Conservation (phyloP, 2,113 vertebrate species). For the Thamnophis sirtalis region DNA sequence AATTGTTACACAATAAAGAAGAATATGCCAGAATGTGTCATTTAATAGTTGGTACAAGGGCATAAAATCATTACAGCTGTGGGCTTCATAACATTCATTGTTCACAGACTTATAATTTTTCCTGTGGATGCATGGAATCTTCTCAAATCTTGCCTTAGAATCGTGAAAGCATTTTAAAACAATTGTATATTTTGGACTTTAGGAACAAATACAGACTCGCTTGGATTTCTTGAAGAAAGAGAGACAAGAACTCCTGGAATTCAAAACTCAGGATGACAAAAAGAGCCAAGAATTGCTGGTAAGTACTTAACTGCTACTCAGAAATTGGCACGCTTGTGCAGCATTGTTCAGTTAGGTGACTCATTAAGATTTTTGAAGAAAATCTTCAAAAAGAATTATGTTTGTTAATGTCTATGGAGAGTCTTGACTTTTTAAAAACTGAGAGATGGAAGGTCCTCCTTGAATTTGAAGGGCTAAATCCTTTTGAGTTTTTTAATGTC, state of each 20-base stretch:
- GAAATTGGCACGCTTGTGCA: fast-evolving
- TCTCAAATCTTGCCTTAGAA: background rate
- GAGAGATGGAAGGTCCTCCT: slow-evolving; percentile 63
- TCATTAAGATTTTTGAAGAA: background rate
- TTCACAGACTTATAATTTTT: background rate
- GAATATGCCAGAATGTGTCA: background rate
- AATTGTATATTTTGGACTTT: background rate
- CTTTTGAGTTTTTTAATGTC: background rate
- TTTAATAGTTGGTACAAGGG: background rate
- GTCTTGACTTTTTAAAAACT: background rate
- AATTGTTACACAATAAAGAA: background rate
- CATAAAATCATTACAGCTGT: background rate
- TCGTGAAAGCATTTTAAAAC: background rate
- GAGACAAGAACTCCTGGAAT: slow-evolving; percentile 59
- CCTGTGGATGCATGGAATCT: too few species aligned
- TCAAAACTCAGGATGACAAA: slow-evolving; percentile 54
- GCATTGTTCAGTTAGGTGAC: background rate
- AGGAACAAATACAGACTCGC: slow-evolving; percentile 56
- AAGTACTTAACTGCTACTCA: fast-evolving
- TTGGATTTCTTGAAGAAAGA: slow-evolving; percentile 56
- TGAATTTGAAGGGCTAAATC: slow-evolving; percentile 62
- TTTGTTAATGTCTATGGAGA: background rate
- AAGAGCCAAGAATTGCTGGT: slow-evolving; percentile 62
- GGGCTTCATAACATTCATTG: background rate
- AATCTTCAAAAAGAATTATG: background rate